Evolutionary conservation across 1,140 invertebrate species (phyloP).

Genomic region (Chrysoperla carnea): DNA sequence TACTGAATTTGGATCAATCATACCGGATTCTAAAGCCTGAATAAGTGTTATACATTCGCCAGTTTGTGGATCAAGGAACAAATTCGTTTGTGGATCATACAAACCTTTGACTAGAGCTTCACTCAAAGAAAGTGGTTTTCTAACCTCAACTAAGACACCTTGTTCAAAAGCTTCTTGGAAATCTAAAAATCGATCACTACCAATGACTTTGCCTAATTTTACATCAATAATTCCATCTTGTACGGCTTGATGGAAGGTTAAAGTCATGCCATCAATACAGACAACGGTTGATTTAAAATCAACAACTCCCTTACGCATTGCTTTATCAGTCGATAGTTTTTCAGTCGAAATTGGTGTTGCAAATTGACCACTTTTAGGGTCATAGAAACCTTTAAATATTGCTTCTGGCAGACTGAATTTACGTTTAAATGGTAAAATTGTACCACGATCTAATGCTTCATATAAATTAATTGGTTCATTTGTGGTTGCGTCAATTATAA

Average conservation of each 20-base stretch:
- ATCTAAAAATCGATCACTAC: constrained; percentile 47
- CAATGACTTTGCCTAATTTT: constrained; percentile 45
- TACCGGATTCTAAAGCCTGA: constrained; percentile 51
- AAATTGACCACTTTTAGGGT: constrained; percentile 52
- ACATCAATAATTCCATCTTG: constrained; percentile 60
- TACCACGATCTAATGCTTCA: constrained; percentile 60
- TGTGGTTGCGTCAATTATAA: constrained; percentile 54
- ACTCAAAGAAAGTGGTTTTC: constrained; percentile 62
- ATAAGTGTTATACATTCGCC: constrained; percentile 54
- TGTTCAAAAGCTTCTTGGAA: constrained; percentile 73
- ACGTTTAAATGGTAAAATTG: constrained; percentile 64
- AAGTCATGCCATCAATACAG: constrained; percentile 46
- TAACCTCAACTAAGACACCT: constrained; percentile 64
- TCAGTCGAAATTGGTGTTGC: constrained; percentile 50
- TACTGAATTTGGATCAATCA: constrained; percentile 69
- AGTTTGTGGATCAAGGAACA: constrained; percentile 63
- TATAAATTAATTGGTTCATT: constrained; percentile 55
- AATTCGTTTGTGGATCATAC: constrained; percentile 51
- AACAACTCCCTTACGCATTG: constrained; percentile 47
- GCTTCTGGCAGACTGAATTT: constrained; percentile 72
- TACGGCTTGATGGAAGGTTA: constrained; percentile 69
- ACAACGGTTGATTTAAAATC: constrained; percentile 66
- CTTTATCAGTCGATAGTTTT: constrained; percentile 45
- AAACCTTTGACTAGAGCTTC: constrained; percentile 72
- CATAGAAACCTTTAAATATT: constrained; percentile 70